A percentile compares a stretch with the other conserved stretches of the same genome.
Evolutionary conservation across 92 coral and sea anemone genomes (phyloP).

Genomic region (Ricordea florida): DNA sequence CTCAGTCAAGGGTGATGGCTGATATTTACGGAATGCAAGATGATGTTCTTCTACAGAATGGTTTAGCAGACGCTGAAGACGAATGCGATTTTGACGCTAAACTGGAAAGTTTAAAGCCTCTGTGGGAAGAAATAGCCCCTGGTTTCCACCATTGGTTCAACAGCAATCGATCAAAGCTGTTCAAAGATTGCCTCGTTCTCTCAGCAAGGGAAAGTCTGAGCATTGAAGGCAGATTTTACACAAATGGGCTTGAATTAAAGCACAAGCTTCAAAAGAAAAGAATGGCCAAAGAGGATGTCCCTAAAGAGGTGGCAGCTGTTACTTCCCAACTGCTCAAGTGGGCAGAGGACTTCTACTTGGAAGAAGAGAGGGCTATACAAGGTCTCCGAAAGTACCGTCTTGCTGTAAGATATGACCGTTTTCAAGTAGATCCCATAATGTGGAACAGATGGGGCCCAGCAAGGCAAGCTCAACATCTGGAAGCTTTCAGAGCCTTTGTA

Average conservation of each 20-base stretch:
- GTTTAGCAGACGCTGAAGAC: conserved; percentile 64
- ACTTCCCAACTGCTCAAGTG: conserved; percentile 41
- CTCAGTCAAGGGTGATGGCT: conserved; percentile 41
- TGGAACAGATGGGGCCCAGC: conserved; percentile 65
- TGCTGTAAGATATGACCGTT: conserved; percentile 59
- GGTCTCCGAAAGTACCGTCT: conserved; percentile 59
- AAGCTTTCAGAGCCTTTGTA: too few relatives aligned
- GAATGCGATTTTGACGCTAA: conserved; percentile 49
- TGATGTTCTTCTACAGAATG: conserved; percentile 44
- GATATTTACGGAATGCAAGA: conserved; percentile 58
- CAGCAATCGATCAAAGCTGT: conserved; percentile 42
- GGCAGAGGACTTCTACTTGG: conserved; percentile 48
- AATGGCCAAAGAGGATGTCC: conserved; percentile 22
- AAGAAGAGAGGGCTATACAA: conserved; percentile 51
- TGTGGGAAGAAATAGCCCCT: conserved; percentile 60
- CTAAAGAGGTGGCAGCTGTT: conserved; percentile 53
- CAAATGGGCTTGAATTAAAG: conserved; percentile 55
- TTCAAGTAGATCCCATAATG: conserved; percentile 32
- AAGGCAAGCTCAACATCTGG: conserved; percentile 37
- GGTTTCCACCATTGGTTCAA: conserved; percentile 57
- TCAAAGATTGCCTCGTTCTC: conserved; percentile 61
- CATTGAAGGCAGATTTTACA: conserved; percentile 53
- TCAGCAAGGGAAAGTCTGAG: conserved; percentile 21
- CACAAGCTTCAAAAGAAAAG: conserved; percentile 57
- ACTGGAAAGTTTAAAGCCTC: conserved; percentile 41